Percentiles rank a stretch among this genome's conserved stretches.
phyloP scores from a whole-genome alignment of 2,797 vertebrate genomes.

The Rhinoraja longicauda region DNA sequence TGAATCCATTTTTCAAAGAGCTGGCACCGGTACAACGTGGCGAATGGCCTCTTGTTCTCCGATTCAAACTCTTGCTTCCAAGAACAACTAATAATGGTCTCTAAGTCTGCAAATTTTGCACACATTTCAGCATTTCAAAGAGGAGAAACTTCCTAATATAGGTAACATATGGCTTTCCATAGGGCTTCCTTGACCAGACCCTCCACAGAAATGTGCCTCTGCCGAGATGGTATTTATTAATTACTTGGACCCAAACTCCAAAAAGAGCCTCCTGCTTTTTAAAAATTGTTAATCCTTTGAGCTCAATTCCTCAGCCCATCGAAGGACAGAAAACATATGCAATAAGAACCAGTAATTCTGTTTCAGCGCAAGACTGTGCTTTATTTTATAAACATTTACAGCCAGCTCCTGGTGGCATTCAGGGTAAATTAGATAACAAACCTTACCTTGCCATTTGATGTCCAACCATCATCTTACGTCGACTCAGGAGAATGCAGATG shows the following conservation, averaged over 20 bases:
- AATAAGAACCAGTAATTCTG: background rate
- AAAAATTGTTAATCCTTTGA: background rate
- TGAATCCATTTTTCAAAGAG: background rate
- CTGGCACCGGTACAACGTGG: background rate
- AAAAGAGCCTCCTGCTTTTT: background rate
- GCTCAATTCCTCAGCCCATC: background rate
- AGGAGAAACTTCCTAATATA: background rate
- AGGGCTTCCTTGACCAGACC: background rate
- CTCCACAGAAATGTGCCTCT: background rate
- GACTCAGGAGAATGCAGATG: too few species aligned
- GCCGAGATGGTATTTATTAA: background rate
- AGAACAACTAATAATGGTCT: background rate
- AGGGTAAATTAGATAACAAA: background rate
- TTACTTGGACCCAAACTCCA: background rate
- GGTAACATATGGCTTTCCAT: background rate
- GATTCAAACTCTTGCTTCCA: slow-evolving; percentile 5
- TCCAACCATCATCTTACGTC: background rate
- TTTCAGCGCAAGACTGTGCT: background rate
- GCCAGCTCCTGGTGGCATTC: background rate
- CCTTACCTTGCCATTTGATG: background rate
- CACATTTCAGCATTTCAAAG: background rate
- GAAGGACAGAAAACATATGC: background rate
- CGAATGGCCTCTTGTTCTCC: background rate
- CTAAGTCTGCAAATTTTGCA: background rate
- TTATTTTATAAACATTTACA: background rate